These are phyloP conservation scores for Coregonus clupeaformis DNA, from an alignment of 2,113 vertebrate species.

Conservation along the genomic window DNA sequence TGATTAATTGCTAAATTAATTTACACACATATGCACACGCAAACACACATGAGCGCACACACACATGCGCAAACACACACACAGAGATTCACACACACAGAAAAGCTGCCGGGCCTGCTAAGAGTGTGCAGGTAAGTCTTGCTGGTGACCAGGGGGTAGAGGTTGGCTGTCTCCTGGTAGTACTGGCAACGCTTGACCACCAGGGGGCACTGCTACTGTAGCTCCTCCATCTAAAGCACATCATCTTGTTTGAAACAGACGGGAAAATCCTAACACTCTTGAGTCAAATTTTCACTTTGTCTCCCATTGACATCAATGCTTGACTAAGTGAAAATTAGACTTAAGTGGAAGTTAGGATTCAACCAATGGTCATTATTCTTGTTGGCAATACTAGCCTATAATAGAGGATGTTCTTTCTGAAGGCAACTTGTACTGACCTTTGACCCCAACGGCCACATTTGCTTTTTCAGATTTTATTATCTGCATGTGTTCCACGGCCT, in stretches of 20 bases:
- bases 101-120: constrained; percentile 33
- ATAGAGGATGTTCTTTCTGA: neutral
- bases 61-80: too few species aligned
- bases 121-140: constrained; percentile 56
- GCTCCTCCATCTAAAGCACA: constrained; percentile 17
- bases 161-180: constrained; percentile 50
- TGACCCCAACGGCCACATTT: constrained; percentile 66
- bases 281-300: too few species aligned
- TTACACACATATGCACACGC: neutral
- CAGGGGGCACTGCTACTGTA: neutral
- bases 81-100: too few species aligned
- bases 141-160: constrained; percentile 44
- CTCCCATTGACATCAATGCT: too few species aligned
- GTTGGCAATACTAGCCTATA: neutral
- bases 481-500: constrained; percentile 89
- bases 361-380: neutral
- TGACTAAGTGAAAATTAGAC: too few species aligned
- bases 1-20: neutral
- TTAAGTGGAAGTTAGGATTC: too few species aligned
- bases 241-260: neutral
- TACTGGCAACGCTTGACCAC: constrained; percentile 1
- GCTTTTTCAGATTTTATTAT: constrained; percentile 78
- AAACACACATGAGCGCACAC: too few species aligned
- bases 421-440: constrained; percentile 56
- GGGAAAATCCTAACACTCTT: too few species aligned